A percentile compares a stretch with the other conserved stretches of the same genome.
Conservation (phyloP, 2,797 vertebrate genomes). For the Sebastes hubbsi region DNA sequence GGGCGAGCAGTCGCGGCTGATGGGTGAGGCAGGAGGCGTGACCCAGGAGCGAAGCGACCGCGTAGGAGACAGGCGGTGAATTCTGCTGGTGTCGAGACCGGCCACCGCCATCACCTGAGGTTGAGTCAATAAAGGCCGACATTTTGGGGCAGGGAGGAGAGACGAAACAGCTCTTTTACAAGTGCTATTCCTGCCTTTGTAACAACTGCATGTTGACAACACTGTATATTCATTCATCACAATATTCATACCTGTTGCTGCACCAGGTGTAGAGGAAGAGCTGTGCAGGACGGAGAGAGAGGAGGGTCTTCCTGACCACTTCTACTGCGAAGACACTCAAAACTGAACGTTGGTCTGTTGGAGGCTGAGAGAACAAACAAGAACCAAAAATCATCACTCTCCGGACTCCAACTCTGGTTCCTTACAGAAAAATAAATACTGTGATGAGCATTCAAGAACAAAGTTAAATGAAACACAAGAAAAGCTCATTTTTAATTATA, state of each 20-base stretch:
- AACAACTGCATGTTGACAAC: not conserved
- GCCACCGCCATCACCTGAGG: constrained; percentile 93
- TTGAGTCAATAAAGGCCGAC: not conserved
- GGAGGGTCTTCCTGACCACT: constrained; percentile 87
- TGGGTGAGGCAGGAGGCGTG: constrained; percentile 92
- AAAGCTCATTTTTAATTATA: not conserved
- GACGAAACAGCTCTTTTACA: not conserved
- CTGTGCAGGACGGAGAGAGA: constrained; percentile 84
- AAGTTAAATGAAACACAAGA: not conserved
- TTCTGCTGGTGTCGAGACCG: constrained; percentile 89
- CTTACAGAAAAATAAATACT: not conserved
- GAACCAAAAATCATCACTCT: not conserved
- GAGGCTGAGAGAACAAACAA: constrained; percentile 78
- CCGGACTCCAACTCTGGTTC: not conserved
- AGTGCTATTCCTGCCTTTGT: not conserved
- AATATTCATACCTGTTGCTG: constrained; percentile 75
- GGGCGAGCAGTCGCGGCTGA: constrained; percentile 79
- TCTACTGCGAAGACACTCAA: constrained; percentile 94
- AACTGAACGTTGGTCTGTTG: constrained; percentile 90
- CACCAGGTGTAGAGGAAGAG: constrained; percentile 92
- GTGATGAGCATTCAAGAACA: not conserved
- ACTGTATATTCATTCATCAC: not conserved
- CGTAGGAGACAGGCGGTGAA: constrained; percentile 89
- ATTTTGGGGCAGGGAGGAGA: not conserved
- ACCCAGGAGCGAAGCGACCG: constrained; percentile 93